Base-by-base conservation (phyloP, 2,113 vertebrate genomes). In the Thunnus maccoyii region DNA sequence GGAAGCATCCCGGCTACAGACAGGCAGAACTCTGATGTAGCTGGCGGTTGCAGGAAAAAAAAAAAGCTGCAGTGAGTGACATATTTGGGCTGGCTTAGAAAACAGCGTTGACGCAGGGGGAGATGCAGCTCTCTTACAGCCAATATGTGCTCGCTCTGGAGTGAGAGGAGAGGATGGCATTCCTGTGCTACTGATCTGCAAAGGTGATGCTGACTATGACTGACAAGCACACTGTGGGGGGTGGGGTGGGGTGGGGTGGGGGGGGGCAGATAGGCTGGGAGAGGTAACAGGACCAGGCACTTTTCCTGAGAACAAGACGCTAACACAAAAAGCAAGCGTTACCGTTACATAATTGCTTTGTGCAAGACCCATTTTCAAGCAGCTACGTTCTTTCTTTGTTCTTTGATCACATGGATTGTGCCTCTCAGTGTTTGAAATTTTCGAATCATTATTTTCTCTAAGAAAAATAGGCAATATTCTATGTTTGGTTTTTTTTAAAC, bases 1-100 rank as follows among this genome's bases (percentile, higher is more conserved):
- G 76, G 85, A 83, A 76, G 60, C 66, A 57, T 74, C 78, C 73
- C 70, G 80, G 86, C 74, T 78, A 73, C 84, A 82, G 72, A 84
- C 78, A 50, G 67, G 73, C 36, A 41, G 9, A 41, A 65, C 60
- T 78, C 36, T 22, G 76, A 14, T 81, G 88, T 76, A 83, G 88
- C 90, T 85, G 58, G 83, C 41, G 56, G 80, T 78, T 74, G 79
- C 86, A 87, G 83, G 86, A 91, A 88, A 79, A 82, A 87, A 82
- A 87, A 91, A 89, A 79, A 82, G 78, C 85, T 91, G 89, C 90
- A 76, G 85, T 72, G 84, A 90, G 65, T 87, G 86, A 90, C 89
- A 91, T 55, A 85, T 91, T 88, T 88, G 79, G 87, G 88, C 73
- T 76, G 67, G 62, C 64, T 76, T 46, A 80, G 70, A 77, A 72